These are phyloP conservation scores for Tipula unca DNA, from an alignment of 2,888 invertebrate genomes.

Conservation along the genomic window DNA sequence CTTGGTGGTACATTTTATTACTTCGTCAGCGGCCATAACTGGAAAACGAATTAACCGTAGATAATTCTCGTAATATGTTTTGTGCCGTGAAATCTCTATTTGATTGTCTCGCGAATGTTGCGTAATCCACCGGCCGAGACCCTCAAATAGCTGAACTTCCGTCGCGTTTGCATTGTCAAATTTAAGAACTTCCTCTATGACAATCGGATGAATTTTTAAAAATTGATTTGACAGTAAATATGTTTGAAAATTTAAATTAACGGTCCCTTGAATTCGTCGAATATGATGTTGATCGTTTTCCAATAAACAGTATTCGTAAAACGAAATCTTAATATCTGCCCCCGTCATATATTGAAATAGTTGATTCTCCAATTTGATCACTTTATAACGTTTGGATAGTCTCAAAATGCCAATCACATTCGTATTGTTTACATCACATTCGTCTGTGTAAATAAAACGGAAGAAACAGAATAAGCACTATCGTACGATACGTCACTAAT, in stretches of 20 bases:
- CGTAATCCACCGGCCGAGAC: background rate
- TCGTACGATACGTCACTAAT: background rate
- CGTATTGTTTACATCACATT: background rate
- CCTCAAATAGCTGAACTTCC: background rate
- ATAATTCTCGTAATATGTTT: background rate
- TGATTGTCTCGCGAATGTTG: background rate
- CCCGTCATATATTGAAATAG: background rate
- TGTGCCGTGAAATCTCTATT: background rate
- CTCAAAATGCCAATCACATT: background rate
- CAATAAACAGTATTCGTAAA: background rate
- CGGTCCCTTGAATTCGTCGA: background rate
- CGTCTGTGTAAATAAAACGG: background rate
- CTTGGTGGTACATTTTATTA: no score
- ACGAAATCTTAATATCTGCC: background rate
- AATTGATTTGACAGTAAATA: background rate
- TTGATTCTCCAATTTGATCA: background rate
- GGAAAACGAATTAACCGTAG: background rate
- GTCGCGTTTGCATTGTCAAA: background rate
- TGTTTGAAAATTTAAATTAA: background rate
- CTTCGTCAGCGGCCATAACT: background rate
- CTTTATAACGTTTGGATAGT: background rate
- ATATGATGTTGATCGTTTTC: background rate
- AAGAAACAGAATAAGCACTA: background rate
- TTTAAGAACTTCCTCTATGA: background rate
- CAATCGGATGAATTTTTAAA: background rate